Conservation (phyloP, 2,888 invertebrate genomes). For the Eupithecia centaureata region DNA sequence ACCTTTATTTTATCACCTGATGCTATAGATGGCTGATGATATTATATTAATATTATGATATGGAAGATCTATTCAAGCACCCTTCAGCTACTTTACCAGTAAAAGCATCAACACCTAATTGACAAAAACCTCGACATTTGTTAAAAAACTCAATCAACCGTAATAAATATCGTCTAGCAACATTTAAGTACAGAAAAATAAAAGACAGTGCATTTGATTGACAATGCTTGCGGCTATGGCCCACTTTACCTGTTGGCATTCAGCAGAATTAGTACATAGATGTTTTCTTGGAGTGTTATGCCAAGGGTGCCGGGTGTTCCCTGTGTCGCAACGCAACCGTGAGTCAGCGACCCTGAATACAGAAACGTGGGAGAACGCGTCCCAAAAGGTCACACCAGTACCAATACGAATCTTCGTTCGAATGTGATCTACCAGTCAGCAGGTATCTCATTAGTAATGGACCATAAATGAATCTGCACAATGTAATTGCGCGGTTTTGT, state of each 20-base stretch:
- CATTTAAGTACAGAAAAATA: not conserved
- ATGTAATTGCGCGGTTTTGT: slow-evolving; percentile 7
- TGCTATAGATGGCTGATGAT: not conserved
- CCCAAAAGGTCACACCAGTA: slow-evolving; percentile 54
- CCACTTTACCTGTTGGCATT: slow-evolving; percentile 46
- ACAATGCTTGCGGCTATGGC: slow-evolving; percentile 6
- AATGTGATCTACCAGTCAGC: slow-evolving; percentile 25
- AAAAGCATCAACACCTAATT: not conserved
- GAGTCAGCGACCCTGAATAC: slow-evolving; percentile 74
- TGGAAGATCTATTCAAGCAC: not conserved
- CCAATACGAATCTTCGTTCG: slow-evolving; percentile 45
- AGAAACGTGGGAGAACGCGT: slow-evolving; percentile 63
- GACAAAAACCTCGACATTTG: not conserved
- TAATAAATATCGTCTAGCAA: not conserved
- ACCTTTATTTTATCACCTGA: not conserved
- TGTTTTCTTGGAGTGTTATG: slow-evolving; percentile 59
- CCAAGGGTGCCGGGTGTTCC: slow-evolving; percentile 76
- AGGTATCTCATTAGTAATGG: not conserved
- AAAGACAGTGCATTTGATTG: not conserved
- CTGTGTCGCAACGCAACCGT: slow-evolving; percentile 62
- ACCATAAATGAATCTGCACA: slow-evolving; percentile 1
- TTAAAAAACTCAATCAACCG: no score
- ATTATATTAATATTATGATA: no score
- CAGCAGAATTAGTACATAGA: slow-evolving; percentile 47
- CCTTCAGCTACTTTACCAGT: not conserved